A percentile compares a stretch with the other conserved stretches of the same genome.
Conservation (phyloP, 2,113 vertebrate genomes). For the Notechis scutatus region DNA sequence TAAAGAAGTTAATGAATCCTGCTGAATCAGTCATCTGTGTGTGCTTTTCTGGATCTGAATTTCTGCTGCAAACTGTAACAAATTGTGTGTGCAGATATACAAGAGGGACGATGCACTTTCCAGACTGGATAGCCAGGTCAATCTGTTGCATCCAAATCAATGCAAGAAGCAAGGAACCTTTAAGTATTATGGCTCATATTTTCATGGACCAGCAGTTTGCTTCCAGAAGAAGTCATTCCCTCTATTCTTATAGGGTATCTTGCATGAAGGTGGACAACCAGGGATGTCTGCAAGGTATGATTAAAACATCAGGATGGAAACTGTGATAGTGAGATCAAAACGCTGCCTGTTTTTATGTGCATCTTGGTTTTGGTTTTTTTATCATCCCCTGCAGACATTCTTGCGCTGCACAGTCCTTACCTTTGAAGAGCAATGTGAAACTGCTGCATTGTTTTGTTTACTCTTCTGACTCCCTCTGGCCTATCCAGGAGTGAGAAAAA, state of each 20-base stretch:
- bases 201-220: neutral
- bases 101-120: neutral
- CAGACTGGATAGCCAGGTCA: neutral
- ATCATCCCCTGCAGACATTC: neutral
- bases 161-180: neutral
- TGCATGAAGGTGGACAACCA: neutral
- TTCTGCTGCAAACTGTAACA: too few species aligned
- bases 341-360: neutral
- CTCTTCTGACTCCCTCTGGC: neutral
- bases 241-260: neutral
- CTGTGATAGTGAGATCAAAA: neutral
- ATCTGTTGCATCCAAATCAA: neutral
- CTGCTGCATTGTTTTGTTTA: neutral
- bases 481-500: neutral
- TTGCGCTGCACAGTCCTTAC: neutral
- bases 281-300: neutral
- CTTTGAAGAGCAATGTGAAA: neutral
- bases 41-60: too few species aligned
- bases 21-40: too few species aligned
- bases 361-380: neutral
- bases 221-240: neutral
- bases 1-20: too few species aligned
- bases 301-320: neutral
- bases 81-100: neutral
- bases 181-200: neutral